Evolutionary conservation across 2,888 invertebrate genomes (phyloP).

Genomic region (Pasiphila rectangulata): DNA sequence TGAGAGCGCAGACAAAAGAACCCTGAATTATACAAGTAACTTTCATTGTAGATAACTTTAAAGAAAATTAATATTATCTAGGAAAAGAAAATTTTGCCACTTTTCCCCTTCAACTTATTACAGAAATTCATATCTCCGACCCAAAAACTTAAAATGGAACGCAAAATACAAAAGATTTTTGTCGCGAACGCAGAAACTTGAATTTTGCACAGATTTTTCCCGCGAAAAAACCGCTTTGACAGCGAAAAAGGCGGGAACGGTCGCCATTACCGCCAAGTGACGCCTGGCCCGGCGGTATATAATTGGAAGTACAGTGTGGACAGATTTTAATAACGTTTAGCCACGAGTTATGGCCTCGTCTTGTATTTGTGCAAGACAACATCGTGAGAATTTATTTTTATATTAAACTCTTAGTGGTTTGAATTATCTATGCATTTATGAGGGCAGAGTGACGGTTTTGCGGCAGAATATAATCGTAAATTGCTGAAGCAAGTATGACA

Average conservation of each 20-base stretch:
- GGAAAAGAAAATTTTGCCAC: not conserved
- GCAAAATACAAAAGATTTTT: conserved; percentile 31
- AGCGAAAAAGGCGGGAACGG: conserved; percentile 78
- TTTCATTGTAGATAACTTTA: not conserved
- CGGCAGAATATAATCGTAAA: too few species aligned
- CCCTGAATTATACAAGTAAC: not conserved
- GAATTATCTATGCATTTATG: not conserved
- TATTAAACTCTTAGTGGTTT: conserved; percentile 8
- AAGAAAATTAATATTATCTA: not conserved
- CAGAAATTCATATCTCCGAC: conserved; percentile 16
- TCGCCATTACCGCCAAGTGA: conserved; percentile 84
- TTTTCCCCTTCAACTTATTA: conserved; percentile 13
- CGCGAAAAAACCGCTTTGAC: conserved; percentile 76
- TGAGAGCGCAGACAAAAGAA: not conserved
- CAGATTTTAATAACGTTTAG: conserved; percentile 48
- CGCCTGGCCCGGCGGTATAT: conserved; percentile 65
- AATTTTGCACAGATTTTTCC: conserved; percentile 43
- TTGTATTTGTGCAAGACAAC: conserved; percentile 31
- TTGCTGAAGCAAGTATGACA: not conserved
- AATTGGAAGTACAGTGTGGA: conserved; percentile 46
- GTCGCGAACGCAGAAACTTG: conserved; percentile 23
- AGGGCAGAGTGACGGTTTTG: not conserved
- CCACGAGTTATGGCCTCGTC: conserved; percentile 36
- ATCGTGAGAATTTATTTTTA: conserved; percentile 21
- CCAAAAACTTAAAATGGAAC: conserved; percentile 21